Base-by-base conservation (phyloP, 2,797 vertebrate species). In the Pampus argenteus region DNA sequence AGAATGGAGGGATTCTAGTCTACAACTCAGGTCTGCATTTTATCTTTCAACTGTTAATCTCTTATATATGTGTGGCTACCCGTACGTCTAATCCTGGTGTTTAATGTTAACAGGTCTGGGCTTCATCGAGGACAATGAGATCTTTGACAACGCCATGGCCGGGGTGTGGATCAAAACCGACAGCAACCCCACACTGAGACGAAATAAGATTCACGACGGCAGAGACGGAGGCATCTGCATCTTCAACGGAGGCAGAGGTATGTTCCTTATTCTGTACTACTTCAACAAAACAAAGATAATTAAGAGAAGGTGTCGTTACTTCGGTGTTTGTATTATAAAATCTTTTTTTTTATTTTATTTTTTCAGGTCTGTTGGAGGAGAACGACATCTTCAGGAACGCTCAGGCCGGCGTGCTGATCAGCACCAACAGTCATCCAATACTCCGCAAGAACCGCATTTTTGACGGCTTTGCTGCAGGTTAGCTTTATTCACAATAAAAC, bases 81-180 rank as follows among this genome's bases (percentile, higher is more conserved):
- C 20, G 2, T 38, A 5, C 15, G 5, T 71, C 29, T 77, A n/a
- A 70, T 36, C 8, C 18, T 6, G 8, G 9, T 25, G n/a, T 58
- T 47, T n/a, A 26, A n/a, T 15, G 0, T 23, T 3, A 20, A 29
- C 84, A 99, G 98, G 98, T 63, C 92, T 99, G 88, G 98, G 98
- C 84, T 99, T 98, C 89, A 99, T 99, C 76, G 98, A 99, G 93
- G 98, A 99, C 94, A 99, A 99, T 88, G 98, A 99, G 93, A 99
- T 99, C 87, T 99, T 99, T 91, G 98, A 99, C 93, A 99, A 99
- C 71, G 98, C 98, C 86, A 99, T 99, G 98, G 98, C 98, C 54
- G 98, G 98, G 36, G 98, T 99, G 69, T 99, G 98, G 98, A 99
- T 99, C 93, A 99, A 99, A 90, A 99, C 98, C 6, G 98, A 99